Evolutionary conservation across 1,140 invertebrate species (phyloP).

Genomic region (Drosophila repleta): DNA sequence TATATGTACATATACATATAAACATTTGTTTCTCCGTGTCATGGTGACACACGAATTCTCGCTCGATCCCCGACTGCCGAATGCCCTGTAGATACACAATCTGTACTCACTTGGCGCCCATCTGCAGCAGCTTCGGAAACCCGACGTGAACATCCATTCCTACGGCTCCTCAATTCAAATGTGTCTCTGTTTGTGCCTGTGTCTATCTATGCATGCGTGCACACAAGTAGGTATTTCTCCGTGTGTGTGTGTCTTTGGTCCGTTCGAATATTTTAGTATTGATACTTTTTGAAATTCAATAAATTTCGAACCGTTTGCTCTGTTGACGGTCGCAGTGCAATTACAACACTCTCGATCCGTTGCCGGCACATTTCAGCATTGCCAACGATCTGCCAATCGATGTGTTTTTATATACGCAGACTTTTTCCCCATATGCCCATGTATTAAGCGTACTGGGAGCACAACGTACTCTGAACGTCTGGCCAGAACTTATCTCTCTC

Average conservation of each 20-base stretch:
- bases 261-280: not conserved
- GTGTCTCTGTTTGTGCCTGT: not conserved
- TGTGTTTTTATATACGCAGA: not conserved
- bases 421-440: slow-evolving; percentile 2
- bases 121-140: slow-evolving; percentile 51
- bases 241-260: not conserved
- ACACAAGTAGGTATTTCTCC: too few relatives aligned
- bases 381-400: not conserved
- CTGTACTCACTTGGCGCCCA: slow-evolving; percentile 59
- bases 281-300: not conserved
- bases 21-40: not conserved
- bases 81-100: too few relatives aligned
- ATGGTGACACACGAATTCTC: slow-evolving; percentile 12
- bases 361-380: slow-evolving; percentile 23
- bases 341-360: slow-evolving; percentile 11
- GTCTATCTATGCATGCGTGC: not conserved
- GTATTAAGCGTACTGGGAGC: too few relatives aligned
- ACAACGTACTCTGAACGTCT: slow-evolving; percentile 30
- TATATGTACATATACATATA: too few relatives aligned
- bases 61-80: not conserved
- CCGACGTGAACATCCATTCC: slow-evolving; percentile 62
- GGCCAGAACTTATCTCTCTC: slow-evolving; percentile 22
- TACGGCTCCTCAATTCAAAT: not conserved
- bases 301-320: slow-evolving; percentile 9
- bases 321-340: slow-evolving; percentile 21